Percentiles rank a stretch among this genome's conserved stretches.
These are phyloP conservation scores for Semnornis frantzii DNA, from an alignment of 2,113 vertebrate species.

Conservation along the genomic window DNA sequence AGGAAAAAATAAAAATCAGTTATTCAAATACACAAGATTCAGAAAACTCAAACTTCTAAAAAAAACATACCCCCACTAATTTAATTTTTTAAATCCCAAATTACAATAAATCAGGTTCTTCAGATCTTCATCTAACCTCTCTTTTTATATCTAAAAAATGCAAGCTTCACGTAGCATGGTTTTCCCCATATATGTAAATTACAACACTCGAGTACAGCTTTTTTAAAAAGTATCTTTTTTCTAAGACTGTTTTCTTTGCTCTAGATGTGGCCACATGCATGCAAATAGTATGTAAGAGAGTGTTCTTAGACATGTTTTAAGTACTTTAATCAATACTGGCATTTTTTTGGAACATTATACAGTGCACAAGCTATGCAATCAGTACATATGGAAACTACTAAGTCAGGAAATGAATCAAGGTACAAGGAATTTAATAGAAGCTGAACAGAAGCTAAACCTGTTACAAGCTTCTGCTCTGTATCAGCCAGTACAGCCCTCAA, in stretches of 20 bases:
- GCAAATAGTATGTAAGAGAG: slow-evolving; percentile 34
- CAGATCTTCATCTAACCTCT: not conserved
- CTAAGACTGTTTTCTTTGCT: slow-evolving; percentile 32
- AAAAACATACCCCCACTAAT: not conserved
- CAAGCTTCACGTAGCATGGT: not conserved
- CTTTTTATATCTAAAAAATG: not conserved
- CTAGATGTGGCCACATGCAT: not conserved
- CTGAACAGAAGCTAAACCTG: slow-evolving; percentile 25
- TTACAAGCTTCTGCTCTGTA: not conserved
- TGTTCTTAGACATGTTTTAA: slow-evolving; percentile 28
- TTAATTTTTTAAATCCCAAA: not conserved
- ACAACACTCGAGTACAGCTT: slow-evolving; percentile 1
- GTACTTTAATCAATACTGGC: slow-evolving; percentile 51
- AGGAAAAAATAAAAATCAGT: not conserved
- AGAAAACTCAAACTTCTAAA: not conserved
- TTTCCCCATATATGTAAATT: slow-evolving; percentile 20
- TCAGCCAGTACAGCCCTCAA: slow-evolving; percentile 29
- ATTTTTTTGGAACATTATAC: slow-evolving; percentile 23
- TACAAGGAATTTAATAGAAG: slow-evolving; percentile 9
- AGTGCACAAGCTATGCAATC: not conserved
- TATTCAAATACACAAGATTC: not conserved
- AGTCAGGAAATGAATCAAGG: slow-evolving; percentile 14
- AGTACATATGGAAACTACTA: not conserved
- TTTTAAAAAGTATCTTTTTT: slow-evolving; percentile 14
- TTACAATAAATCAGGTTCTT: not conserved